phyloP scores from a whole-genome alignment of 53 echinoderm and acorn worm species.

The Echinometra lucunter region DNA sequence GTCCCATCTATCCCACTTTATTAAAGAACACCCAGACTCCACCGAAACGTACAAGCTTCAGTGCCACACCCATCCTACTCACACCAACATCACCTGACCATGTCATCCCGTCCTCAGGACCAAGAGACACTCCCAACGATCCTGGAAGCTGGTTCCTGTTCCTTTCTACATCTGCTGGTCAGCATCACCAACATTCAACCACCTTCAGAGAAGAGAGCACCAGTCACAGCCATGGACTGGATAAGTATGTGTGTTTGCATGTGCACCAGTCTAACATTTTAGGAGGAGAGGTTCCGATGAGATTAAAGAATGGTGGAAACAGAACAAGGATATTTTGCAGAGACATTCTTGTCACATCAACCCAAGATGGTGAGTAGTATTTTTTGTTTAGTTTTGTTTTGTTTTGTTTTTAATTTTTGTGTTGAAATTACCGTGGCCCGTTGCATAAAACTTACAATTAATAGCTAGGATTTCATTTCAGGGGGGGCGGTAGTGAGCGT shows the following conservation, averaged over 20 bases:
- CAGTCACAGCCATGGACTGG: neutral
- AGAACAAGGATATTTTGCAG: neutral
- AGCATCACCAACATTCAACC: neutral
- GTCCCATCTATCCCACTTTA: neutral
- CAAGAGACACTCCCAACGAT: neutral
- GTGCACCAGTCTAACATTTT: conserved; percentile 38
- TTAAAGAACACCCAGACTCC: neutral
- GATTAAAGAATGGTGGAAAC: neutral
- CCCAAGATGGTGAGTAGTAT: neutral
- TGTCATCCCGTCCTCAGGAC: neutral
- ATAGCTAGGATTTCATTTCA: too few relatives aligned
- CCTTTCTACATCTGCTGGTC: neutral
- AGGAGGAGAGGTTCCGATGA: neutral
- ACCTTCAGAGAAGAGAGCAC: neutral
- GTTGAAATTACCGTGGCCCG: too few relatives aligned
- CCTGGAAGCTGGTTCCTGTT: conserved; percentile 36
- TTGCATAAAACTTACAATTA: too few relatives aligned
- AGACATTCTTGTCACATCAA: neutral
- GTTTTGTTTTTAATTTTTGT: too few relatives aligned
- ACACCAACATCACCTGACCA: neutral
- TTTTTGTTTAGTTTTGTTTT: too few relatives aligned
- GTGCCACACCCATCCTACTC: conserved; percentile 14
- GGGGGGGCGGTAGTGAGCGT: too few relatives aligned
- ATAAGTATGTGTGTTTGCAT: conserved; percentile 21
- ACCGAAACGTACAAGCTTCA: neutral